These are phyloP conservation scores for Anthophora plumipes DNA, from an alignment of 2,888 invertebrate genomes.

Conservation along the genomic window DNA sequence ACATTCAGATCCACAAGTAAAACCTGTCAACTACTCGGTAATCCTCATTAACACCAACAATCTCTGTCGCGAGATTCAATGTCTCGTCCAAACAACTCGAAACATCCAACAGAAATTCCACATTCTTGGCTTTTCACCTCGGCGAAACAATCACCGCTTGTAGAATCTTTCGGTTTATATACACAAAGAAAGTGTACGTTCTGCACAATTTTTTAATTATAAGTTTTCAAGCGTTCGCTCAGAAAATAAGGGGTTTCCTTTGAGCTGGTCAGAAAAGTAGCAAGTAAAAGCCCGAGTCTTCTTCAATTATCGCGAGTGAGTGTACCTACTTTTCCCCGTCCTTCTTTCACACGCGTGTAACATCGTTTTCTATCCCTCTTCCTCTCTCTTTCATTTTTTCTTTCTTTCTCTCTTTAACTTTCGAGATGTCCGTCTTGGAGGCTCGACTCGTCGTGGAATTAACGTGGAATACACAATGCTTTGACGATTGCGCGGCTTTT, in stretches of 20 bases:
- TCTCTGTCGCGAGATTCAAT: too few relatives aligned
- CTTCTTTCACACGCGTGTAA: neutral
- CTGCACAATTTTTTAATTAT: conserved; percentile 13
- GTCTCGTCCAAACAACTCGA: too few relatives aligned
- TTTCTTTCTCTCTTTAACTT: neutral
- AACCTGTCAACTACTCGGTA: too few relatives aligned
- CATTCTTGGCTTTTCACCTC: too few relatives aligned
- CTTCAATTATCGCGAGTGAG: conserved; percentile 17
- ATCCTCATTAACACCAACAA: too few relatives aligned
- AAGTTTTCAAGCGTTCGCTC: conserved; percentile 21
- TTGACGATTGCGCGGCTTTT: neutral
- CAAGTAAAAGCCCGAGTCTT: conserved; percentile 1
- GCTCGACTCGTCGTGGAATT: neutral
- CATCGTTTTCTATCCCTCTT: neutral
- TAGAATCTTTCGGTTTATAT: too few relatives aligned
- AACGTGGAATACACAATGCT: neutral
- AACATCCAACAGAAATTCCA: too few relatives aligned
- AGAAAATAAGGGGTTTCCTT: conserved; percentile 16
- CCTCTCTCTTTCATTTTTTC: too few relatives aligned
- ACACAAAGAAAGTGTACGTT: too few relatives aligned
- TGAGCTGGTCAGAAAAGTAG: conserved; percentile 1
- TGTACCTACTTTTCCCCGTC: neutral
- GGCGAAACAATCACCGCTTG: too few relatives aligned
- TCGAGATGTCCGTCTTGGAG: neutral
- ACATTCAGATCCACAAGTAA: too few relatives aligned